A percentile compares a stretch with the other conserved stretches of the same genome.
phyloP scores from a whole-genome alignment of 2,797 vertebrate genomes.

The Microtus californicus region DNA sequence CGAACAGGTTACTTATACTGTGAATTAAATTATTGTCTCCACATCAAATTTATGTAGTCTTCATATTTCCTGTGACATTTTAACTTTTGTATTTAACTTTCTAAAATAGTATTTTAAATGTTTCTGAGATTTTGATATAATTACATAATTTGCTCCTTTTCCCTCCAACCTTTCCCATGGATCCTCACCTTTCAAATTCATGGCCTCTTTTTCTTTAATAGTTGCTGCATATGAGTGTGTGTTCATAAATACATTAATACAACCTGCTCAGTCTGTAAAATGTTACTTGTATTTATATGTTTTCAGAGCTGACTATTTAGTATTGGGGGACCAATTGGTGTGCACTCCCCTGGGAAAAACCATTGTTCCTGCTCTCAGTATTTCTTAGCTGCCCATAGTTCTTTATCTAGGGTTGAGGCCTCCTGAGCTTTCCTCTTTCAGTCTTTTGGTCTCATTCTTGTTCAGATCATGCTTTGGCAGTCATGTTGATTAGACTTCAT shows the following conservation, averaged over 20 bases:
- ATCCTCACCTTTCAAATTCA: neutral
- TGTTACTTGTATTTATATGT: neutral
- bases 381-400: neutral
- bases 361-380: neutral
- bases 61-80: constrained; percentile 51
- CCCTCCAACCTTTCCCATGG: neutral
- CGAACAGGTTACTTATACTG: constrained; percentile 29
- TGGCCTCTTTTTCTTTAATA: neutral
- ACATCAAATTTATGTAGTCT: constrained; percentile 30
- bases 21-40: constrained; percentile 18
- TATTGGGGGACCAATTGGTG: neutral
- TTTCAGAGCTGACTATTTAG: neutral
- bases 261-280: too few relatives aligned
- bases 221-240: neutral
- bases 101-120: neutral
- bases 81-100: constrained; percentile 2
- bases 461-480: neutral
- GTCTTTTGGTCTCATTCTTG: neutral
- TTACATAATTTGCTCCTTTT: neutral
- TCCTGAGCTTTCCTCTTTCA: neutral
- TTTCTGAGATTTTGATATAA: neutral
- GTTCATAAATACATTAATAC: neutral
- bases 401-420: too few relatives aligned
- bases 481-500: neutral
- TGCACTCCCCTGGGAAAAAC: neutral